Base-by-base conservation (phyloP, 2,113 vertebrate genomes). In the Bubo scandiacus region DNA sequence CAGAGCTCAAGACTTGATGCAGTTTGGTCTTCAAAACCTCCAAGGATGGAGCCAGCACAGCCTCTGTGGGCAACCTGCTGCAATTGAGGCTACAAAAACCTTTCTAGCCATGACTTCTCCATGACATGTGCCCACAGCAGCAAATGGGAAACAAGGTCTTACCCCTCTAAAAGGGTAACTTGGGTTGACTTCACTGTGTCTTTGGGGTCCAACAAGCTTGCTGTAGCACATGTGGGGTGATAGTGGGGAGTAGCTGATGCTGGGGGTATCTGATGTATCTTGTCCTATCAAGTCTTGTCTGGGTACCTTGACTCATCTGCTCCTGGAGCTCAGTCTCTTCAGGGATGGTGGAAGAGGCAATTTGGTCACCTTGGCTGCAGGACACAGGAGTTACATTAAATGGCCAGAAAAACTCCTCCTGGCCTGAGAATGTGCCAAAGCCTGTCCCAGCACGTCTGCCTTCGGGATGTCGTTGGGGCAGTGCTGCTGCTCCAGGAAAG, bases 61-160 rank as follows among this genome's bases (percentile, higher is more conserved):
- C 6, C 12, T 57, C 62, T 25, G 47, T 20, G 36, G 47, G 32
- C 43, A 62, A 51, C 49, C 54, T 47, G 47, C 38, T 47, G 71
- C 1, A 2, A 49, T 20, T 32, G 84, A 34, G 55, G 59, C 38
- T 54, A 5, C 38, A 9, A 5, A 32, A 89, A 30, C 27, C 23
- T 70, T 51, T 17, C 87, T 65, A 42, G 55, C 16, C 6, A 1
- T 25, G 83, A 49, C 27, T 63, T 18, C 30, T 70, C 72, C 2
- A 1, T 29, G 57, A 23, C 0, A 0, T 26, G 20, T 63, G 15
- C 19, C 40, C 0, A 0, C 36, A 30, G 12, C 5, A 21, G n/a
- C 30, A 52, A 66, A 45, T 0, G 1, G 29, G 32, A 80, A 36
- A 17, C 49, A 38, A 61, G 52, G 40, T 20, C 40, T 80, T 16